A percentile compares a stretch with the other conserved stretches of the same genome.
These are phyloP conservation scores for Coccyzus lansbergi DNA, from an alignment of 2,797 vertebrate species.

Conservation along the genomic window DNA sequence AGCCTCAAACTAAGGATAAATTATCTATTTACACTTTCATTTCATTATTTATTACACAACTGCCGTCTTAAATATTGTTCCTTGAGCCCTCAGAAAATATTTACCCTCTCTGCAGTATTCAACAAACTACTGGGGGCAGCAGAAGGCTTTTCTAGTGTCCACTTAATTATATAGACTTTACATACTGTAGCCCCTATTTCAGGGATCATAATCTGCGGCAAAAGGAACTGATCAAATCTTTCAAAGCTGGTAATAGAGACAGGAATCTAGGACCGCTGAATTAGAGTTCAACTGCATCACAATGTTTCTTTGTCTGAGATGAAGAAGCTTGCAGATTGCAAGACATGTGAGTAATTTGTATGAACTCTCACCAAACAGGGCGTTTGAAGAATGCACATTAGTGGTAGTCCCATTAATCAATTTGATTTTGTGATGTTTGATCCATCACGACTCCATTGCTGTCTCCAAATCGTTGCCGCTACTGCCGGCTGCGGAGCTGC, in stretches of 20 bases:
- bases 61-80: neutral
- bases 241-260: neutral
- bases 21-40: neutral
- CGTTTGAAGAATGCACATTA: neutral
- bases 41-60: neutral
- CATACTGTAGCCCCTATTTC: neutral
- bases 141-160: neutral
- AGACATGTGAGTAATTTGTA: neutral
- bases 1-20: neutral
- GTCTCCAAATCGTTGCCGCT: conserved; percentile 68
- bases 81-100: neutral
- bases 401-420: neutral
- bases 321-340: neutral
- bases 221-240: neutral
- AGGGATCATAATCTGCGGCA: neutral
- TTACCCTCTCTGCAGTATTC: neutral
- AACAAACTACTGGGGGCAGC: neutral
- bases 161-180: neutral
- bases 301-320: neutral
- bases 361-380: neutral
- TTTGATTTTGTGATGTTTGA: neutral
- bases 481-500: neutral
- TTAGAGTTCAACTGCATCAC: neutral
- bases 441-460: conserved; percentile 84
- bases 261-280: neutral